Evolutionary conservation across 2,888 invertebrate species (phyloP).

Genomic region (Drosophila melanosoma): DNA sequence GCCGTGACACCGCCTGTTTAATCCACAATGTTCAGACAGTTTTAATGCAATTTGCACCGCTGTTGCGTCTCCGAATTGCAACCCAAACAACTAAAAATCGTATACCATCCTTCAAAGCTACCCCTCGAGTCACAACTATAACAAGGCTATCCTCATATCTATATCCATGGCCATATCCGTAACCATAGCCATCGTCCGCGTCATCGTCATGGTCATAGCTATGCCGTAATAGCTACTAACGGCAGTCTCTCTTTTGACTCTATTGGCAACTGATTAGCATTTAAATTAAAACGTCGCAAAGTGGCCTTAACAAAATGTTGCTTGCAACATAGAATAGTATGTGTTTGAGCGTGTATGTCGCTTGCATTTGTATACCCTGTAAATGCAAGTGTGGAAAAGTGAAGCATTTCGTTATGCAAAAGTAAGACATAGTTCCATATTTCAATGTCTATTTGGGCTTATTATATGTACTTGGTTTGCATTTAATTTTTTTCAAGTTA

Average conservation of each 20-base stretch:
- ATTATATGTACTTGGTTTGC: not conserved
- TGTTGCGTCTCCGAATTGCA: slow-evolving; percentile 55
- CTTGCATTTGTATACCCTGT: slow-evolving; percentile 26
- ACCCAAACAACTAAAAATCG: slow-evolving; percentile 14
- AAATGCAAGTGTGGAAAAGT: not conserved
- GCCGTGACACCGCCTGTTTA: slow-evolving; percentile 47
- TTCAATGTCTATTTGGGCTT: not conserved
- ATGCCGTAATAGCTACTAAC: slow-evolving; percentile 21
- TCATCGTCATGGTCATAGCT: slow-evolving; percentile 15
- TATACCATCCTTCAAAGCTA: not conserved
- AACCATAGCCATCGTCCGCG: slow-evolving; percentile 1
- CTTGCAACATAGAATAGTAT: slow-evolving; percentile 28
- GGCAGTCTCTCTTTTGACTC: slow-evolving; percentile 62
- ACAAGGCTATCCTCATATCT: slow-evolving; percentile 2
- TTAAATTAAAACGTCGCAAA: slow-evolving; percentile 80
- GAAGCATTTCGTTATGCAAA: not conserved
- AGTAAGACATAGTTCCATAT: not conserved
- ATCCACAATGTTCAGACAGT: slow-evolving; percentile 67
- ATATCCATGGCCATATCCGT: slow-evolving; percentile 16
- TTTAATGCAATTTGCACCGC: slow-evolving; percentile 75
- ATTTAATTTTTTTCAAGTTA: not conserved
- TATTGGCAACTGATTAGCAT: slow-evolving; percentile 79
- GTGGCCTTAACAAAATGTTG: slow-evolving; percentile 78
- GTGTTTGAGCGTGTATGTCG: slow-evolving; percentile 8
- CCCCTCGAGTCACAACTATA: not conserved